phyloP scores from a whole-genome alignment of 2,888 invertebrate species.

The Thymelicus acteon region DNA sequence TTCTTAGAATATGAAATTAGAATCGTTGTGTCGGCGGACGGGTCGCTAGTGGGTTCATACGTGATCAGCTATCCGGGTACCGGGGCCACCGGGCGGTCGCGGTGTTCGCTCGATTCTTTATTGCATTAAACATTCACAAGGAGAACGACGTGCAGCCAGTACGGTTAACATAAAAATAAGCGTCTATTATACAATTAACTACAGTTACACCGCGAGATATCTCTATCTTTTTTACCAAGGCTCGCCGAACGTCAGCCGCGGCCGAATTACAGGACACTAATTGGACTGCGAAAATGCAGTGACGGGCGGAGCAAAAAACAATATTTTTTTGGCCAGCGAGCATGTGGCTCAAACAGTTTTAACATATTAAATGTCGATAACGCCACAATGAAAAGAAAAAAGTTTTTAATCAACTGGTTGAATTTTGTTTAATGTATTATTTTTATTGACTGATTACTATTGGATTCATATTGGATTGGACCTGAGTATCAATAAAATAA shows the following conservation, averaged over 20 bases:
- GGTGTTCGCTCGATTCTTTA: conserved; percentile 63
- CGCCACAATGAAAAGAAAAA: neutral
- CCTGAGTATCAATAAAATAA: too few species aligned
- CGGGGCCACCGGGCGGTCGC: conserved; percentile 47
- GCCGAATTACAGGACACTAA: conserved; percentile 82
- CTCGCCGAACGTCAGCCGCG: conserved; percentile 70
- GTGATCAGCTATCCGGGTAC: conserved; percentile 61
- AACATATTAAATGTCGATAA: conserved; percentile 8
- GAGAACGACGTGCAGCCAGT: conserved; percentile 58
- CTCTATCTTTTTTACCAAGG: conserved; percentile 70
- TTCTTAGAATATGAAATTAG: conserved; percentile 71
- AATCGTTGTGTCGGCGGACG: conserved; percentile 59
- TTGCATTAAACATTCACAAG: conserved; percentile 78
- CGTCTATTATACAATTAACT: conserved; percentile 83
- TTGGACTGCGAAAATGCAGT: conserved; percentile 79
- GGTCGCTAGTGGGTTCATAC: conserved; percentile 52
- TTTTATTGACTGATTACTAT: too few species aligned
- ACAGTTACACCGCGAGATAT: conserved; percentile 66
- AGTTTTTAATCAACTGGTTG: neutral
- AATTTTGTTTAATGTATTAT: neutral
- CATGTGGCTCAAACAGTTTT: conserved; percentile 26
- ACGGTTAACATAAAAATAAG: conserved; percentile 80
- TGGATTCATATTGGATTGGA: too few species aligned
- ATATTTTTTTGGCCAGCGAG: conserved; percentile 58
- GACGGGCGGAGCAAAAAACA: conserved; percentile 73